Percentiles rank a stretch among this genome's conserved stretches.
Conservation (phyloP, 2,888 invertebrate genomes). For the Acleris sparsana region DNA sequence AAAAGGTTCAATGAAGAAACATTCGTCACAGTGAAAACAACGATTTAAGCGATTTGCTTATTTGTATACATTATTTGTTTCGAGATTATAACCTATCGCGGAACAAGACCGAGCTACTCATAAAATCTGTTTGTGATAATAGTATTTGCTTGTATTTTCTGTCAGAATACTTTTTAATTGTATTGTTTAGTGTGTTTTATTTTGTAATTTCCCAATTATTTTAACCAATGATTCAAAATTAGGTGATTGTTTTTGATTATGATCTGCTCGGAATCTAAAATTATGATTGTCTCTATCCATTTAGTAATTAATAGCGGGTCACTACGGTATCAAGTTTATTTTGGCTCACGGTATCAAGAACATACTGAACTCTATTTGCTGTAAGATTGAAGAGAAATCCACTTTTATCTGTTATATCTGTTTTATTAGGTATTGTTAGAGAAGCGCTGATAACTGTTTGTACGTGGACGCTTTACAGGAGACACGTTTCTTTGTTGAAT, state of each 20-base stretch:
- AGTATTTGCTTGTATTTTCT: constrained; percentile 7
- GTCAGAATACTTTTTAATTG: not conserved
- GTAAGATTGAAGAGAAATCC: constrained; percentile 72
- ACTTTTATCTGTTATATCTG: constrained; percentile 67
- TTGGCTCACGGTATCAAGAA: constrained; percentile 23
- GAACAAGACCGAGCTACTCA: constrained; percentile 13
- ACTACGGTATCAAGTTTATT: constrained; percentile 13
- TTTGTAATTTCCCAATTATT: not conserved
- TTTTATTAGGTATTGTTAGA: constrained; percentile 59
- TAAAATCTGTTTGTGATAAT: constrained; percentile 15
- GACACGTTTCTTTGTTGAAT: constrained; percentile 44
- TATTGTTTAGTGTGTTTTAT: not conserved
- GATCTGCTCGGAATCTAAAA: too few species aligned
- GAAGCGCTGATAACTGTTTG: constrained; percentile 53
- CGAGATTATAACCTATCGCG: constrained; percentile 14
- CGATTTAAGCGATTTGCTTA: constrained; percentile 12
- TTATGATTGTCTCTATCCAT: too few species aligned
- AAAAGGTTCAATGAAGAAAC: constrained; percentile 1
- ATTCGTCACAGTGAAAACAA: not conserved
- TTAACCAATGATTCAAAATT: too few species aligned
- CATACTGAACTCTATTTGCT: constrained; percentile 56
- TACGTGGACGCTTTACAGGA: constrained; percentile 42
- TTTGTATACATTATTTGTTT: constrained; percentile 19
- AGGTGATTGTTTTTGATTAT: too few species aligned
- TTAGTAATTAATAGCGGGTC: too few species aligned